Base-by-base conservation (phyloP, 1,140 invertebrate species). In the Drosophila chauvacae region DNA sequence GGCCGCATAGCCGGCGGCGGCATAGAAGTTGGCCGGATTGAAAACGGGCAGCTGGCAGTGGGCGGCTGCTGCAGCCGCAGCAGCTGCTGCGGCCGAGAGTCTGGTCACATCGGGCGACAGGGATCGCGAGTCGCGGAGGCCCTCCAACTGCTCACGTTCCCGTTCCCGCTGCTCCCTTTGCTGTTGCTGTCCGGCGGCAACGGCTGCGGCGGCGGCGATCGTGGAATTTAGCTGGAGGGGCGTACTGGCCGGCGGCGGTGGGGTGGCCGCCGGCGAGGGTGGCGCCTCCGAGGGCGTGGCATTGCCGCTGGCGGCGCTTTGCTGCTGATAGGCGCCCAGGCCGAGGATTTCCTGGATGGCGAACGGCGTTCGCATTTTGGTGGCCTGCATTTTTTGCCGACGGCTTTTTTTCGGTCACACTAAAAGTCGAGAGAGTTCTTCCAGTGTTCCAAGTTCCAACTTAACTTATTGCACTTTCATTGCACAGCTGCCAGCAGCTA, bases 281-380 rank as follows among this genome's bases (percentile, higher is more conserved):
- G 81, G 76, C 64, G 84, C 70, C 78, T 90, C 86, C 7, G 75
- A 53, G 74, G 88, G 78, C 68, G 84, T 82, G 76, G 87, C 83
- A 70, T 69, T 72, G 80, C 70, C 14, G 77, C 18, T 69, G 75
- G n/a, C 64, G 65, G 16, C 70, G 70, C 28, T 81, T 26, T 91
- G 83, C 28, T 90, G 80, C 42, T 80, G 85, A 23, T 85, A 90
- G 73, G 85, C 85, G 37, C 96, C 95, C 30, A 98, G 93, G 6
- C 97, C 97, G 84, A 98, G 94, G 77, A 98, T 94, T 94, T 98
- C 97, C 93, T 98, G 97, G 86, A 98, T 98, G 81, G 96, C 97
- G 93, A 98, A 98, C 18, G 97, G 97, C 62, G 96, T 97, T 74
- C 97, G 94, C 93, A 92, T 91, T 90, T 92, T 92, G 50, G 91